These are phyloP conservation scores for Lytechinus pictus DNA, from an alignment of 35 echinoderm and acorn worm species.

Conservation along the genomic window DNA sequence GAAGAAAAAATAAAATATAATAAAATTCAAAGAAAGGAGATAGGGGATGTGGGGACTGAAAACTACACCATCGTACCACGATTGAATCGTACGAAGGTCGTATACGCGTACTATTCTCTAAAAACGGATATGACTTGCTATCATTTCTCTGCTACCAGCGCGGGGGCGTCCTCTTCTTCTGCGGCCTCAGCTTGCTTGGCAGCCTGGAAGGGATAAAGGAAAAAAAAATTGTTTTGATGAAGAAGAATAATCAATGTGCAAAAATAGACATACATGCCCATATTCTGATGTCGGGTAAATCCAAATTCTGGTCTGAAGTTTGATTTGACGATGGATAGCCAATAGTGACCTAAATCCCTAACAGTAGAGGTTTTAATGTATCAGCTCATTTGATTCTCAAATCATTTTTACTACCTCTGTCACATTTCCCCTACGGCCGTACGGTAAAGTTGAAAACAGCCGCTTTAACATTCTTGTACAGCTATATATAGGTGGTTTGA, in stretches of 20 bases:
- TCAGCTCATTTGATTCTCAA: too few species aligned
- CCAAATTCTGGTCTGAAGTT: too few species aligned
- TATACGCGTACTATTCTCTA: background rate
- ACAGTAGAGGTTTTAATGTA: too few species aligned
- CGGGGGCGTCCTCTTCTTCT: conserved; percentile 75
- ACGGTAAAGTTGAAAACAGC: too few species aligned
- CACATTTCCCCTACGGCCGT: too few species aligned
- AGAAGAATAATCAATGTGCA: background rate
- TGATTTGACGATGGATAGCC: too few species aligned
- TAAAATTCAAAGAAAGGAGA: background rate
- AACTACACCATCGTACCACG: background rate
- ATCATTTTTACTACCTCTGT: too few species aligned
- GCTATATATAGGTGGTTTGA: too few species aligned
- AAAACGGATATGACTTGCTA: background rate
- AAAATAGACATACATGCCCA: too few species aligned
- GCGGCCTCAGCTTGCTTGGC: conserved; percentile 87
- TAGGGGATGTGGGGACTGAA: background rate
- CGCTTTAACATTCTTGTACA: too few species aligned
- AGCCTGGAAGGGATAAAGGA: conserved; percentile 69
- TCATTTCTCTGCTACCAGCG: conserved; percentile 56
- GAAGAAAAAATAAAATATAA: background rate
- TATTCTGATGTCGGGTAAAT: too few species aligned
- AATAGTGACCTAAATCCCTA: too few species aligned
- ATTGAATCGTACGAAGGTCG: background rate
- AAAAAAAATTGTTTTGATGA: background rate